Base-by-base conservation (phyloP, 2,888 invertebrate genomes). In the Scaptomyza tumidula region DNA sequence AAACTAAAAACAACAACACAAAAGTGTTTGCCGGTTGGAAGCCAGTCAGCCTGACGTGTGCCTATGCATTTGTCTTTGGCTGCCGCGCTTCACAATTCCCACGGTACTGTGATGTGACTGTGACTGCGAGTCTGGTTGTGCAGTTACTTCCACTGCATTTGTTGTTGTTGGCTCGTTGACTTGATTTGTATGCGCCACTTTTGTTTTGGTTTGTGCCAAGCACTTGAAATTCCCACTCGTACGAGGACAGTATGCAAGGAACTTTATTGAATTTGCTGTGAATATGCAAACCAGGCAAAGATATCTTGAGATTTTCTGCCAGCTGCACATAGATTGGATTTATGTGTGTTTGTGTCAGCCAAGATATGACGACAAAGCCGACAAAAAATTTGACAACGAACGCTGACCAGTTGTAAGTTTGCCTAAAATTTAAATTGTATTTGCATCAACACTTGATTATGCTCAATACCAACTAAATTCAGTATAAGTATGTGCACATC, bases 121-220 rank as follows among this genome's bases (percentile, higher is more conserved):
- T 74, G 69, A 56, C 44, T 74, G 59, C 46, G 79, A 57, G 58
- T 78, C 44, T 67, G 66, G 52, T 0, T 43, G 37, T 54, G 19
- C 58, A 67, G 65, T 59, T 81, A 53, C 45, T 54, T 4, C n/a
- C 37, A 48, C 46, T 57, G 13, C 24, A 24, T 44, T 19, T 60
- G 33, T 68, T 79, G 71, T 53, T 78, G 63, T 44, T 62, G 53
- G 56, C 48, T 48, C 50, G 65, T 76, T 52, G 41, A 56, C 59
- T 85, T 87, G 82, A 85, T 81, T 81, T 81, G 80, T 83, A 86
- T 81, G 86, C 75, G 83, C 59, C 89, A 88, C 80, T 80, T 71
- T 71, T 76, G 84, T 66, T 75, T 81, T 80, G 75, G 65, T 68
- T 65, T 71, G 57, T 44, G 63, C 55, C 63, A 56, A 63, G 41